A percentile compares a stretch with the other conserved stretches of the same genome.
Conservation (phyloP, 2,113 vertebrate genomes). For the Bubo scandiacus region DNA sequence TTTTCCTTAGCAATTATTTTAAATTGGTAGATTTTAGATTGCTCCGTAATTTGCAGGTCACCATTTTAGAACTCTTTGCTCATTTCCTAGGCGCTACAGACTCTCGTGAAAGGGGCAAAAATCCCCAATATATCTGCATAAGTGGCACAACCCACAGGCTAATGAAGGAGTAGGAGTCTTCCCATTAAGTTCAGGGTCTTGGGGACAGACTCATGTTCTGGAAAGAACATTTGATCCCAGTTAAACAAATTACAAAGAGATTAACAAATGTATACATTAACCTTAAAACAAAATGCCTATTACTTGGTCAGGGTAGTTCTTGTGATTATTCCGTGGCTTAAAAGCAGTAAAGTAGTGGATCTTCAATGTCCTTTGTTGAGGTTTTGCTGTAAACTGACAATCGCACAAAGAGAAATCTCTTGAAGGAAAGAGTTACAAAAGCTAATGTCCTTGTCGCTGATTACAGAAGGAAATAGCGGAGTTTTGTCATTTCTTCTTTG, state of each 20-base stretch:
- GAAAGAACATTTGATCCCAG: not conserved
- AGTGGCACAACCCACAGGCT: not conserved
- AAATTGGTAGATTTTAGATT: not conserved
- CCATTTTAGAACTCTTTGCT: not conserved
- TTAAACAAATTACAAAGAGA: not conserved
- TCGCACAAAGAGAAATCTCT: not conserved
- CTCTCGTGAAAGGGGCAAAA: not conserved
- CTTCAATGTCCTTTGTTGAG: not conserved
- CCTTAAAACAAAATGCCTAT: not conserved
- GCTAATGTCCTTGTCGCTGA: not conserved
- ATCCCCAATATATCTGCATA: not conserved
- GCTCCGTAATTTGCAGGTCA: not conserved
- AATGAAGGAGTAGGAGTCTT: not conserved
- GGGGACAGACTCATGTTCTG: not conserved
- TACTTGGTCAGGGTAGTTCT: not conserved
- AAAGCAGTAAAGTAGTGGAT: not conserved
- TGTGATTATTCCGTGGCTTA: not conserved
- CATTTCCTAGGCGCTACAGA: not conserved
- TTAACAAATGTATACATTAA: not conserved
- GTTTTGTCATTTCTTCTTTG: not conserved
- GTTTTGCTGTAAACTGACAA: not conserved
- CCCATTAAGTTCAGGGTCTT: not conserved
- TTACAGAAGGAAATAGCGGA: not conserved
- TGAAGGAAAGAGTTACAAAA: not conserved
- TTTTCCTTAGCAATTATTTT: not conserved